Base-by-base conservation (phyloP, 1,140 invertebrate genomes). In the Euwallacea similis region DNA sequence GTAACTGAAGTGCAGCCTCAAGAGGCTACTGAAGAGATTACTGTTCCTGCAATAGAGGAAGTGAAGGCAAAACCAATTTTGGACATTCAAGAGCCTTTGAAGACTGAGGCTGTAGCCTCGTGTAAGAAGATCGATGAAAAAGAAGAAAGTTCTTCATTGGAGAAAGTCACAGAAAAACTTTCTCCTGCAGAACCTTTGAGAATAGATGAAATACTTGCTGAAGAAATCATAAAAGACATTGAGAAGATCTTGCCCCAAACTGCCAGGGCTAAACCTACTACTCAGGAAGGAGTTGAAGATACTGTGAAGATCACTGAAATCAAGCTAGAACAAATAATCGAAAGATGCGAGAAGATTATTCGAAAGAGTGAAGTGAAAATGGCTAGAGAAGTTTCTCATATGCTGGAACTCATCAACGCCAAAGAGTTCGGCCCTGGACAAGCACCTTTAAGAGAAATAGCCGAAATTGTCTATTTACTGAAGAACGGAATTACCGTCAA, bases 401-500 rank as follows among this genome's bases (percentile, higher is more conserved):
- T 91, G 33, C 84, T 94, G 71, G 87, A 93, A 76, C 83, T 88
- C 0, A 85, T 93, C 7, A 88, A 90, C 72, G 89, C 87, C 0
- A 89, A 88, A 75, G 90, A 93, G 76, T 94, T 94, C 82, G 91
- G 91, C 0, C 87, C 88, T 10, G 92, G 91, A 13, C 89, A 93
- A 82, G 86, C 85, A 33, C 91, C 92, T 2, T 82, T 94, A 55
- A 81, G 89, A 66, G 93, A 95, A 84, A 82, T 95, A 43, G 92
- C 92, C 2, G 91, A 91, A 54, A 91, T 95, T 69, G 90, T 91
- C 33, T 89, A 90, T 75, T 83, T 94, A 69, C 80, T 93, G 21
- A 85, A 88, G 53, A 88, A 89, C 75, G 93, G 93, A 60, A 86
- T 93, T 15, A 87, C 88, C 7, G 88, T 89, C 9, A 88, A 88